These are phyloP conservation scores for Parthenolecanium corni DNA, from an alignment of 2,888 invertebrate species.

Conservation along the genomic window DNA sequence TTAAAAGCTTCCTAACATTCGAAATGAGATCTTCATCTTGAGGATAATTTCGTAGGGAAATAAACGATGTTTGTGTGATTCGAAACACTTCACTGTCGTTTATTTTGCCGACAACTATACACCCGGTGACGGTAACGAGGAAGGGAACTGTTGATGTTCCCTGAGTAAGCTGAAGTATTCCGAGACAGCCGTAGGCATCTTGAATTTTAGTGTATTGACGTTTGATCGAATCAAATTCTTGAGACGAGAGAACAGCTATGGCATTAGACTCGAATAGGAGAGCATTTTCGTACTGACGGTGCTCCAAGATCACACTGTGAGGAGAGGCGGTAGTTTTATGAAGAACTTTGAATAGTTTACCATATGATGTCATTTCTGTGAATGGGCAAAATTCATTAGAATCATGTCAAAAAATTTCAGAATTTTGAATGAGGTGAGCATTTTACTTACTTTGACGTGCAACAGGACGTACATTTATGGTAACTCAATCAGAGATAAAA, in stretches of 20 bases:
- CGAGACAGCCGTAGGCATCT: conserved; percentile 93
- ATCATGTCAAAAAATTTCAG: no score
- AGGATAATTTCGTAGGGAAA: conserved; percentile 67
- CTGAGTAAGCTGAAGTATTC: conserved; percentile 77
- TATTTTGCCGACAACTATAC: conserved; percentile 91
- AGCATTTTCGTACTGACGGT: conserved; percentile 72
- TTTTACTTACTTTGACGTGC: no score
- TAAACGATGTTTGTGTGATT: conserved; percentile 82
- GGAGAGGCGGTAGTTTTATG: conserved; percentile 82
- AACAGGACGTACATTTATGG: no score
- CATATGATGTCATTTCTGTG: conserved; percentile 44
- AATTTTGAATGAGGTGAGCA: no score
- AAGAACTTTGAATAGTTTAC: conserved; percentile 80
- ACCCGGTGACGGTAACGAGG: conserved; percentile 89
- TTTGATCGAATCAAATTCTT: conserved; percentile 80
- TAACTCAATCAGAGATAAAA: no score
- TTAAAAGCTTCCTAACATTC: conserved; percentile 70
- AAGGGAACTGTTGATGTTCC: conserved; percentile 72
- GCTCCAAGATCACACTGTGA: conserved; percentile 81
- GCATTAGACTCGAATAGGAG: conserved; percentile 86
- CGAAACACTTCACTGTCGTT: conserved; percentile 89
- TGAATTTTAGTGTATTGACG: conserved; percentile 79
- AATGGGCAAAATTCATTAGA: no score
- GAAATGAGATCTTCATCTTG: conserved; percentile 48
- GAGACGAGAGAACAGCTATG: conserved; percentile 68